Conservation (phyloP, 2,888 invertebrate species). For the Dryococelus australis region DNA sequence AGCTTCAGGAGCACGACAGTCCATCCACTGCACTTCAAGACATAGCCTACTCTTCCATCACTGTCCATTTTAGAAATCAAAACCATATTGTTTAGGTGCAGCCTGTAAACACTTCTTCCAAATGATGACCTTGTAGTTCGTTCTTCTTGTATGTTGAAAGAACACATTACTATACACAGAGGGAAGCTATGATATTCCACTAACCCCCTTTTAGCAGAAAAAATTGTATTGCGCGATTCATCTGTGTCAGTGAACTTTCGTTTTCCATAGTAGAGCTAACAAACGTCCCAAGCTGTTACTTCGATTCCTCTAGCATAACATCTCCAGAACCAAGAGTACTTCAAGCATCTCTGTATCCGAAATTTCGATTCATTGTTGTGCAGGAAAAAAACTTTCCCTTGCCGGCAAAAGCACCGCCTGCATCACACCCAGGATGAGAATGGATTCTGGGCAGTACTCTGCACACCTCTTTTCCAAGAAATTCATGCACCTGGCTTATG, state of each 20-base stretch:
- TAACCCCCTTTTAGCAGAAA: not conserved
- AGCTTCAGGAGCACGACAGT: conserved; percentile 17
- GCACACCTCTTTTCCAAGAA: not conserved
- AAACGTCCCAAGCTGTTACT: not conserved
- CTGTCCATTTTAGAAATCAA: not conserved
- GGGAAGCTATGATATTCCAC: not conserved
- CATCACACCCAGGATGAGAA: not conserved
- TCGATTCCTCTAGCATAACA: not conserved
- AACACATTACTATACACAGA: not conserved
- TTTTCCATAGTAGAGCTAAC: not conserved
- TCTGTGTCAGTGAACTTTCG: not conserved
- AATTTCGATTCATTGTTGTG: not conserved
- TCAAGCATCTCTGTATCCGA: not conserved
- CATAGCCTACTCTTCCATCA: not conserved
- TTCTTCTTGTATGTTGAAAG: conserved; percentile 1
- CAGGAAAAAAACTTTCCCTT: not conserved
- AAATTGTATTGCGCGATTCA: not conserved
- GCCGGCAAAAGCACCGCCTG: not conserved
- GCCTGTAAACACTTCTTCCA: conserved; percentile 12
- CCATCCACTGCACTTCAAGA: not conserved
- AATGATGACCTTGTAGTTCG: not conserved
- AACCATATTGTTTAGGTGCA: not conserved
- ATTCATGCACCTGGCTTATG: not conserved
- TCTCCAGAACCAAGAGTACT: not conserved
- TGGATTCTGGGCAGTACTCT: not conserved